Evolutionary conservation across 2,888 invertebrate species (phyloP).

Genomic region (Xestia sexstrigata): DNA sequence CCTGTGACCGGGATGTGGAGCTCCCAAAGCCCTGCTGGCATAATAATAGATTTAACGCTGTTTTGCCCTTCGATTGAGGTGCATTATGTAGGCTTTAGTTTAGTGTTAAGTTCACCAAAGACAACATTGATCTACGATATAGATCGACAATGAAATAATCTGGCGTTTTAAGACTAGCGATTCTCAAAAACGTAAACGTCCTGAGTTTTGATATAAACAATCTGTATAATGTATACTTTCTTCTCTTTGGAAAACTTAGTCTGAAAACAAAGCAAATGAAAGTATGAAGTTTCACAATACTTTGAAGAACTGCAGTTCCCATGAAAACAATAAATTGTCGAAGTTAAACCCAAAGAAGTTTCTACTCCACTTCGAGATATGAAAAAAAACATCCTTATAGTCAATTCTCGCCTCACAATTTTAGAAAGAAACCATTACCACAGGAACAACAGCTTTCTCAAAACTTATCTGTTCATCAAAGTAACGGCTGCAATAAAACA

Average conservation of each 20-base stretch:
- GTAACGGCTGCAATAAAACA: slow-evolving; percentile 73
- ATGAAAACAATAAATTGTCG: no score
- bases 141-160: background rate
- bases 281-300: background rate
- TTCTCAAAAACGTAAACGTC: background rate
- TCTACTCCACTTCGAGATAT: background rate
- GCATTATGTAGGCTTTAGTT: background rate
- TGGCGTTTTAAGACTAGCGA: background rate
- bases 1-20: slow-evolving; percentile 40
- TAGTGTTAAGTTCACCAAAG: background rate
- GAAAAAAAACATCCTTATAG: slow-evolving; percentile 4
- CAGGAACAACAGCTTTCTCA: slow-evolving; percentile 64
- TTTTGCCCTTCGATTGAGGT: slow-evolving; percentile 16
- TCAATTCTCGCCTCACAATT: slow-evolving; percentile 21
- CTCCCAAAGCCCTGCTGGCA: slow-evolving; percentile 7
- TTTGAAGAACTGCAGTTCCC: background rate
- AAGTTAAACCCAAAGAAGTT: background rate
- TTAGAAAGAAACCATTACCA: slow-evolving; percentile 54
- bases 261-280: background rate
- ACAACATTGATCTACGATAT: background rate
- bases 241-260: background rate
- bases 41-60: slow-evolving; percentile 24
- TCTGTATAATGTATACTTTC: background rate
- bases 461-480: slow-evolving; percentile 72
- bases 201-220: background rate